Evolutionary conservation across 2,888 invertebrate species (phyloP).

Genomic region (Apamea monoglypha): DNA sequence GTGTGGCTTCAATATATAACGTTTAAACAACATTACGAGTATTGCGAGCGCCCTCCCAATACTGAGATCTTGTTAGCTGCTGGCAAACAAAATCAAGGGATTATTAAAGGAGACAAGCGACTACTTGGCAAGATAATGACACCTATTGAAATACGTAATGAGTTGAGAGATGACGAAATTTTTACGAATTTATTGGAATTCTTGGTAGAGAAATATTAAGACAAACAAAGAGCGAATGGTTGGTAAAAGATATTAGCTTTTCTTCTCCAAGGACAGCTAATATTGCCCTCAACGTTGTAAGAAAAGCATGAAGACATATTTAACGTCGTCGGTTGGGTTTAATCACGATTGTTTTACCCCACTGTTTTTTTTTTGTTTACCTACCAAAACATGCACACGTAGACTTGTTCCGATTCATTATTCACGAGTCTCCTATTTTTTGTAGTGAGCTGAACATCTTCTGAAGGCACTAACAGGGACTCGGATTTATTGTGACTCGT

Average conservation of each 20-base stretch:
- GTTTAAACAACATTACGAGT: conserved; percentile 55
- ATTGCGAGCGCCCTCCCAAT: conserved; percentile 67
- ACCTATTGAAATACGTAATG: not conserved
- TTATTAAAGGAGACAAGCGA: conserved; percentile 50
- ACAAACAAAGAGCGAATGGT: not conserved
- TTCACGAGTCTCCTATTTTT: conserved; percentile 40
- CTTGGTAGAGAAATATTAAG: not conserved
- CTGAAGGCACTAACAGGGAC: conserved; percentile 6
- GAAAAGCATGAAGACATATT: not conserved
- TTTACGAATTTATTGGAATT: not conserved
- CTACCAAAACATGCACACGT: conserved; percentile 1
- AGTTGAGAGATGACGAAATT: not conserved
- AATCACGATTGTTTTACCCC: not conserved
- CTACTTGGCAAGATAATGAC: not conserved
- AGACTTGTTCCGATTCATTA: conserved; percentile 41
- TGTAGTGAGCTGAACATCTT: conserved; percentile 19
- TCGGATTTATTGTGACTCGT: conserved; percentile 22
- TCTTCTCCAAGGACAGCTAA: not conserved
- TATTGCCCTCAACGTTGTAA: not conserved
- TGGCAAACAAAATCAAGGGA: conserved; percentile 73
- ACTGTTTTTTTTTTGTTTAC: conserved; percentile 7
- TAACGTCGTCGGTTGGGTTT: not conserved
- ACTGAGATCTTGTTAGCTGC: conserved; percentile 68
- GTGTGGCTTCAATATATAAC: no score
- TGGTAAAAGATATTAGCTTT: not conserved